Base-by-base conservation (phyloP, 2,888 invertebrate species). In the Rugalucina vietnamica region DNA sequence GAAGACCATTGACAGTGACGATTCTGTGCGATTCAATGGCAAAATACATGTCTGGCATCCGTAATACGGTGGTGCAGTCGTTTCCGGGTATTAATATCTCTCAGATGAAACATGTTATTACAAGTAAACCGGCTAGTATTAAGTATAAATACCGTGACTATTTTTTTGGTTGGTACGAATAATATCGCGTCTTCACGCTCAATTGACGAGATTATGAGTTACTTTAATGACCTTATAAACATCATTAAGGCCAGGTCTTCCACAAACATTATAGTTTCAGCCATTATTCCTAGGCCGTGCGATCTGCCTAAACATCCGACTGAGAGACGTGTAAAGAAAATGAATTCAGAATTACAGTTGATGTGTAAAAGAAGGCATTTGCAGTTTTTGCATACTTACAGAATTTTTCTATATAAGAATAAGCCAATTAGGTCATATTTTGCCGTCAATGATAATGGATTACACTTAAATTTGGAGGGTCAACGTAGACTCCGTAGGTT, bases 141-240 rank as follows among this genome's bases (percentile, higher is more conserved):
- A 24, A 14, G 5, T 12, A 18, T 36, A n/a, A 69, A 29, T 12
- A 34, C 5, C n/a, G n/a, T n/a, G n/a, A 24, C 24, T 27, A 12
- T 69, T n/a, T 34, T 69, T 69, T 36, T 34, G 12, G 69, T 69
- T 69, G 71, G 71, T 10, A 71, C 71, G 8, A 71, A 71, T 10
- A 37, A 37, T 71, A 29, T 73, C 3, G 10, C 43, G 8, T 43
- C n/a, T 3, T 73, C 14, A 14, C 29, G 18, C 12, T 73, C 73
- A 10, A 49, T 10, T 10, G 24, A 27, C 18, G 73, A 73, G 29
- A n/a, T 73, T 10, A 12, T 73, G 21, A 73, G 73, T 43, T 29
- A 32, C 18, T 73, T 24, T 73, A 27, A 37, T 12, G 24, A 73
- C 21, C 29, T 73, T 2, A 10, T 71, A n/a, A n/a, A n/a, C n/a